Evolutionary conservation across 2,888 invertebrate genomes (phyloP).

Genomic region (Anodontia alba): DNA sequence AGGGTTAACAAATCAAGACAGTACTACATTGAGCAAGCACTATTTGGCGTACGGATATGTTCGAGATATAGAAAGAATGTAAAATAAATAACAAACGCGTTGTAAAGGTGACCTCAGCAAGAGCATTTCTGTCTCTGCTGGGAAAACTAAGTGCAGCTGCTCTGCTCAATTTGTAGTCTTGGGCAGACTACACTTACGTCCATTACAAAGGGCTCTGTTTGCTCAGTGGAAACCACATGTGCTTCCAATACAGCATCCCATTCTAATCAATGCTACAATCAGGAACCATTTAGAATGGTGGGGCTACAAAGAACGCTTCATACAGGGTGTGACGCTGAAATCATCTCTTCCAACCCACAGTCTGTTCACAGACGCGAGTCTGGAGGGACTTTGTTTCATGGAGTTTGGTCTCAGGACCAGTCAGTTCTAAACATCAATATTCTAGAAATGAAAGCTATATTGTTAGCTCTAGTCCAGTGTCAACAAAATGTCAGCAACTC

Average conservation of each 20-base stretch:
- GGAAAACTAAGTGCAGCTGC: constrained; percentile 20
- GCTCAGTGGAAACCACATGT: constrained; percentile 26
- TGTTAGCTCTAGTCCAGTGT: too few species aligned
- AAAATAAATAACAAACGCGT: too few species aligned
- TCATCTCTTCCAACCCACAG: background rate
- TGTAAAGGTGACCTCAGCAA: constrained; percentile 11
- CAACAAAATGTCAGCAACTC: too few species aligned
- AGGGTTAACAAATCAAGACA: too few species aligned
- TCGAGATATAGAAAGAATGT: too few species aligned
- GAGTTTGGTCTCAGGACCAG: too few species aligned
- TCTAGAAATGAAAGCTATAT: too few species aligned
- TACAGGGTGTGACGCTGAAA: constrained; percentile 13
- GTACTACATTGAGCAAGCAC: too few species aligned
- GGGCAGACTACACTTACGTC: constrained; percentile 29
- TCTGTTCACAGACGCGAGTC: too few species aligned
- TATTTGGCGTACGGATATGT: too few species aligned
- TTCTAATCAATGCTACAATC: background rate
- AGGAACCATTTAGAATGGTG: constrained; percentile 20
- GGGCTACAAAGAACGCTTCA: background rate
- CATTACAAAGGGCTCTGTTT: constrained; percentile 24
- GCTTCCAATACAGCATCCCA: background rate
- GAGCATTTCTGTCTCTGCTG: constrained; percentile 21
- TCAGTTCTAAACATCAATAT: too few species aligned
- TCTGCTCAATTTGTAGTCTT: constrained; percentile 26
- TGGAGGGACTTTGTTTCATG: too few species aligned